A percentile compares a stretch with the other conserved stretches of the same genome.
Conservation (phyloP, 2,113 vertebrate genomes). For the Gymnogyps californianus region DNA sequence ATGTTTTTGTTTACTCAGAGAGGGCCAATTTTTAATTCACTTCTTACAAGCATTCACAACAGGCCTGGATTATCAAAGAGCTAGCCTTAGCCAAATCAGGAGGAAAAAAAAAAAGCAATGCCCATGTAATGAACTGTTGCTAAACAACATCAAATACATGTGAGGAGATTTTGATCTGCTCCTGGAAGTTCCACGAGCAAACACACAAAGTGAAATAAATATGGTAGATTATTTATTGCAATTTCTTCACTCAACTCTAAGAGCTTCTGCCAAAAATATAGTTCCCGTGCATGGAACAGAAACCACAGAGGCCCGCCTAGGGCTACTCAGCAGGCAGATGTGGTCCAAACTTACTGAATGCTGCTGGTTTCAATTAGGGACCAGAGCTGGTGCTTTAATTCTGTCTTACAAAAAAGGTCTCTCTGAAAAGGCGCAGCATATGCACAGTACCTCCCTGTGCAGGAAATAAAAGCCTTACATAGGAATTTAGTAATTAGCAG, state of each 20-base stretch:
- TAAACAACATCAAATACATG: background rate
- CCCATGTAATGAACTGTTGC: background rate
- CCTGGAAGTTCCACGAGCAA: background rate
- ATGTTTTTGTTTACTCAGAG: background rate
- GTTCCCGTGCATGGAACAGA: background rate
- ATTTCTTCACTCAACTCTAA: background rate
- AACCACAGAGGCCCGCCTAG: background rate
- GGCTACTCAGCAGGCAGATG: background rate
- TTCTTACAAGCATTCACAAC: background rate
- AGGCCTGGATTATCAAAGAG: background rate
- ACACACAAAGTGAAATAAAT: background rate
- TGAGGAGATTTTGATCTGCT: constrained; percentile 7
- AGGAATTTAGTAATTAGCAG: constrained; percentile 39
- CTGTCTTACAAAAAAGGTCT: background rate
- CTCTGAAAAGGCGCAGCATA: background rate
- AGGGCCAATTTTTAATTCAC: background rate
- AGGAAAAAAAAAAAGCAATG: background rate
- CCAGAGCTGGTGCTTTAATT: background rate
- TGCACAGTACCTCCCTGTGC: background rate
- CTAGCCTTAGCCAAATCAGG: background rate
- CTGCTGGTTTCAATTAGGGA: constrained; percentile 41
- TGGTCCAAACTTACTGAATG: background rate
- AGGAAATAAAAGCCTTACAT: background rate
- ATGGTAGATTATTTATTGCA: background rate
- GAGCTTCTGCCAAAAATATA: background rate